Conservation (phyloP, 2,888 invertebrate species). For the Salticus scenicus region DNA sequence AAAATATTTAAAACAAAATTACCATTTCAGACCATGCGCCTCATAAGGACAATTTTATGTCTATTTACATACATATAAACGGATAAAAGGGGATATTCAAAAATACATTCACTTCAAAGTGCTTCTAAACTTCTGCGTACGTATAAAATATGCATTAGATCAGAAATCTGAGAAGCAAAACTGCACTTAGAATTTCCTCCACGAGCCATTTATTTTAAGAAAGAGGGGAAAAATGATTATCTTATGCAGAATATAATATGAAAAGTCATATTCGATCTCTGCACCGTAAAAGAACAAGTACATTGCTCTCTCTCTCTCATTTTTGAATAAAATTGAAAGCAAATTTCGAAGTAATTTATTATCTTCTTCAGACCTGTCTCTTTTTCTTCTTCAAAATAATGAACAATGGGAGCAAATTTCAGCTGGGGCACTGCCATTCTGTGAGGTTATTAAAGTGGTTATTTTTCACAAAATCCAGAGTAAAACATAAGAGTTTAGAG, state of each 20-base stretch:
- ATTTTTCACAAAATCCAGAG: not conserved
- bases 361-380: not conserved
- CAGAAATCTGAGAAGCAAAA: too few relatives aligned
- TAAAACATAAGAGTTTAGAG: not conserved
- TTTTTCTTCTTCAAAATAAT: not conserved
- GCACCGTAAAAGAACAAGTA: not conserved
- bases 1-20: too few relatives aligned
- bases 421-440: not conserved
- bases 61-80: too few relatives aligned
- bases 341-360: not conserved
- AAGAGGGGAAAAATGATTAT: too few relatives aligned
- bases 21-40: too few relatives aligned
- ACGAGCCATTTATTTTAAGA: too few relatives aligned
- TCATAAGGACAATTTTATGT: too few relatives aligned
- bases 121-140: too few relatives aligned
- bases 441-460: not conserved
- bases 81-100: too few relatives aligned
- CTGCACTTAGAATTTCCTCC: too few relatives aligned
- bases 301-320: not conserved
- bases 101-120: too few relatives aligned
- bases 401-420: conserved; percentile 4
- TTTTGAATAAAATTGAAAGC: not conserved
- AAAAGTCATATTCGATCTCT: not conserved
- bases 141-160: too few relatives aligned
- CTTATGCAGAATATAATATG: not conserved